These are phyloP conservation scores for Cydia splendana DNA, from an alignment of 1,140 invertebrate genomes.

Conservation along the genomic window DNA sequence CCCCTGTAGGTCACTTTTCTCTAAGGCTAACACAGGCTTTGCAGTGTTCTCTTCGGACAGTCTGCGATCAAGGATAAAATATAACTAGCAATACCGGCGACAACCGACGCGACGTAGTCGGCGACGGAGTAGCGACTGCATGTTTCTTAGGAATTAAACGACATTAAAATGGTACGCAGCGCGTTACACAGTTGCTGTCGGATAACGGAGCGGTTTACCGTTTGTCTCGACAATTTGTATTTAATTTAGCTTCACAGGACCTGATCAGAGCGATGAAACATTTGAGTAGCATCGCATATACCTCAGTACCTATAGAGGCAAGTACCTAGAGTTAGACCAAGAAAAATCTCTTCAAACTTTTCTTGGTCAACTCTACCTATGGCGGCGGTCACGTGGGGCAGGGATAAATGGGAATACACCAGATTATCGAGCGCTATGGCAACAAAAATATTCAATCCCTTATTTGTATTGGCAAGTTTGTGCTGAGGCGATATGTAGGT, in stretches of 20 bases:
- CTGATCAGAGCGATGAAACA: not conserved
- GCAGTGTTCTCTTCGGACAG: not conserved
- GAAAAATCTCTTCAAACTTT: too few relatives aligned
- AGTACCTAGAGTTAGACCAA: too few relatives aligned
- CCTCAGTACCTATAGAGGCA: too few relatives aligned
- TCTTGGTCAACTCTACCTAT: too few relatives aligned
- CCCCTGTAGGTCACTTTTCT: not conserved
- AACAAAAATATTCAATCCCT: too few relatives aligned
- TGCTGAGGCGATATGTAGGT: not conserved
- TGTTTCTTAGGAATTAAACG: constrained; percentile 49
- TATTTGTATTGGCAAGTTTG: not conserved
- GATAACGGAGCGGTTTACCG: constrained; percentile 63
- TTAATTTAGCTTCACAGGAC: constrained; percentile 45
- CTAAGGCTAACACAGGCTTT: not conserved
- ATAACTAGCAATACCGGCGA: not conserved
- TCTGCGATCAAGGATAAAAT: not conserved
- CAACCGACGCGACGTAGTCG: constrained; percentile 7
- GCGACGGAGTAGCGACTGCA: not conserved
- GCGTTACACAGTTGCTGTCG: constrained; percentile 56
- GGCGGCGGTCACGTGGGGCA: too few relatives aligned
- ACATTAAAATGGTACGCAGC: constrained; percentile 48
- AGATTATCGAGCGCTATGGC: too few relatives aligned
- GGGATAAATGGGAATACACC: too few relatives aligned
- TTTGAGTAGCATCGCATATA: not conserved
- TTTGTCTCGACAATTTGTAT: constrained; percentile 61